Percentiles rank a stretch among this genome's conserved stretches.
Conservation (phyloP, 2,888 invertebrate species). For the Camponotus fellah region DNA sequence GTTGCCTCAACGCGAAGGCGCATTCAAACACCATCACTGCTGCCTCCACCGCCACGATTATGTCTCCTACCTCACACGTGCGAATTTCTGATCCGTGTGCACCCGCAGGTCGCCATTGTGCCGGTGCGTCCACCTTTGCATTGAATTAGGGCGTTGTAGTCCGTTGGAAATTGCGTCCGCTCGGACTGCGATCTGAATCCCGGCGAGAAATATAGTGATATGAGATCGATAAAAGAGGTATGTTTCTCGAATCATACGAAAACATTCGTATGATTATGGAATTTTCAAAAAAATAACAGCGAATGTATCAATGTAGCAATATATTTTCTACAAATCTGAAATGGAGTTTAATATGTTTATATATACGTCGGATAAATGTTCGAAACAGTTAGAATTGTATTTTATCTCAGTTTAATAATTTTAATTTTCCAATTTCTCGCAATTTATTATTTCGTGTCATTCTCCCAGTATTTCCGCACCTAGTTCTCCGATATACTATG, state of each 20-base stretch:
- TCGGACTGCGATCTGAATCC: slow-evolving; percentile 28
- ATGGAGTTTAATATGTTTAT: neutral
- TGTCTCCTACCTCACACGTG: slow-evolving; percentile 16
- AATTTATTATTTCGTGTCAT: neutral
- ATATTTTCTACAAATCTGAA: neutral
- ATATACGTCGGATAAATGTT: neutral
- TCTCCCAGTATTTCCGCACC: neutral
- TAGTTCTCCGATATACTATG: neutral
- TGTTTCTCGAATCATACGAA: neutral
- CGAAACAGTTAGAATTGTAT: slow-evolving; percentile 9
- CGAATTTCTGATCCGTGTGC: slow-evolving; percentile 28
- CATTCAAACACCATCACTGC: slow-evolving; percentile 62
- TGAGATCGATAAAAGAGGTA: neutral
- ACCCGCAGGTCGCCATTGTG: slow-evolving; percentile 7
- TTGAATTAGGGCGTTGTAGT: slow-evolving; percentile 70
- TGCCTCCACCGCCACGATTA: slow-evolving; percentile 40
- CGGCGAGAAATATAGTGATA: neutral
- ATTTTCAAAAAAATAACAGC: neutral
- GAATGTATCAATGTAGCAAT: neutral
- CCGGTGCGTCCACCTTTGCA: slow-evolving; percentile 57
- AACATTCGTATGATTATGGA: neutral
- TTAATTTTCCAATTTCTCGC: neutral
- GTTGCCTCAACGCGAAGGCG: slow-evolving; percentile 58
- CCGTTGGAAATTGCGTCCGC: slow-evolving; percentile 70
- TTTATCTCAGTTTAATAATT: neutral